Evolutionary conservation across 2,113 vertebrate species (phyloP).

Genomic region (Paracanthobrama guichenoti): DNA sequence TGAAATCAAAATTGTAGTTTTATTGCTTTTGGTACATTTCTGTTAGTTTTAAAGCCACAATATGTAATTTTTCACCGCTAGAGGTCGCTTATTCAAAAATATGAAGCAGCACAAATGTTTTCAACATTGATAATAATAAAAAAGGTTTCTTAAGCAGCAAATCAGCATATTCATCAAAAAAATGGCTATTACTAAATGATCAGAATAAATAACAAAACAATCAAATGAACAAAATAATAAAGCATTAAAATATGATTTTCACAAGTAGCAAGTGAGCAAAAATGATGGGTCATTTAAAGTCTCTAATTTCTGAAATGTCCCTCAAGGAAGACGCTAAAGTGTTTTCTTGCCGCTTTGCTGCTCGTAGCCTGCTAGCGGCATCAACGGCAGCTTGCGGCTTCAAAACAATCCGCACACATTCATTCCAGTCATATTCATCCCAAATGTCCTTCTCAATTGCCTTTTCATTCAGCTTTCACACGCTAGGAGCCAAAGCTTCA

Average conservation of each 20-base stretch:
- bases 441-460: not conserved
- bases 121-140: not conserved
- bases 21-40: not conserved
- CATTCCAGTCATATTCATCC: slow-evolving; percentile 18
- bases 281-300: slow-evolving; percentile 15
- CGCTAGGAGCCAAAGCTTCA: slow-evolving; percentile 31
- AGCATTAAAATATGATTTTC: not conserved
- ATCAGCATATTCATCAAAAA: not conserved
- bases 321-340: not conserved
- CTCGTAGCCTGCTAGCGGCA: not conserved
- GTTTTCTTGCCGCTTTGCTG: not conserved
- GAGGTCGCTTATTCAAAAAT: too few relatives aligned
- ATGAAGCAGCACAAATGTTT: too few relatives aligned
- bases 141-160: not conserved
- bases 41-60: not conserved
- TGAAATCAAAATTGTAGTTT: not conserved
- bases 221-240: not conserved
- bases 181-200: not conserved
- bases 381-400: slow-evolving; percentile 15
- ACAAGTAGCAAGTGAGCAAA: not conserved
- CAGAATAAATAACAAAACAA: not conserved
- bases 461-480: slow-evolving; percentile 34
- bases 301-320: slow-evolving; percentile 9
- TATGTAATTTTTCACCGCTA: too few relatives aligned
- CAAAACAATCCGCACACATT: not conserved